Conservation (phyloP, 2,888 invertebrate species). For the Steinernema carpocapsae region DNA sequence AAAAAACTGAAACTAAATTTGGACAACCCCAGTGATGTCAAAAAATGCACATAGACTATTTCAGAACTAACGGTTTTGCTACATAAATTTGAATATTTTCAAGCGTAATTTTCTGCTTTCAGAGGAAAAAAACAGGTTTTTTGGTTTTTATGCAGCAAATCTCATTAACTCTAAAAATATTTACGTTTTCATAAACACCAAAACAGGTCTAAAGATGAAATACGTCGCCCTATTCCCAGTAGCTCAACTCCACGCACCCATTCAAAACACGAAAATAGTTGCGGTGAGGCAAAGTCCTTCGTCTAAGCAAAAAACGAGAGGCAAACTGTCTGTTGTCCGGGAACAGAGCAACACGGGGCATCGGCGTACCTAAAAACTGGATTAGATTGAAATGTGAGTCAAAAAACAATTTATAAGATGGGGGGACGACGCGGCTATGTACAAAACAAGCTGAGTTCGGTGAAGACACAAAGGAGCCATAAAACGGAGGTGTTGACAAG, state of each 20-base stretch:
- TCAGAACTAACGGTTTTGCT: not conserved
- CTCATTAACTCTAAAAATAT: no score
- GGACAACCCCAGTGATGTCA: not conserved
- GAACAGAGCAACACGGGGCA: not conserved
- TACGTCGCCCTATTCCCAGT: not conserved
- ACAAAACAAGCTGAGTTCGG: slow-evolving; percentile 4
- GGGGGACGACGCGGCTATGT: not conserved
- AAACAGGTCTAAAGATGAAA: not conserved
- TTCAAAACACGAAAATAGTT: not conserved
- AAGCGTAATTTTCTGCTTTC: no score
- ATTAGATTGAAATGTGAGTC: slow-evolving; percentile 2
- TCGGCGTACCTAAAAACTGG: not conserved
- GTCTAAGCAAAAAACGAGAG: not conserved
- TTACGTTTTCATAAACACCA: no score
- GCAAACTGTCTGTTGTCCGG: slow-evolving; percentile 20
- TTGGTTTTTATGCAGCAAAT: no score
- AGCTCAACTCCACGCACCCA: not conserved
- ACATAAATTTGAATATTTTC: no score
- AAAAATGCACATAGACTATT: not conserved
- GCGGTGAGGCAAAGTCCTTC: not conserved
- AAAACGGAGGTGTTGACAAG: not conserved
- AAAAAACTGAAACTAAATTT: not conserved
- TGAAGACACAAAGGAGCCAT: slow-evolving; percentile 21
- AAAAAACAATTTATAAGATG: slow-evolving; percentile 22
- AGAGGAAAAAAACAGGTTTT: no score